Percentiles rank a stretch among this genome's conserved stretches.
These are phyloP conservation scores for Mimumesa dahlbomi DNA, from an alignment of 2,888 invertebrate species.

Conservation along the genomic window DNA sequence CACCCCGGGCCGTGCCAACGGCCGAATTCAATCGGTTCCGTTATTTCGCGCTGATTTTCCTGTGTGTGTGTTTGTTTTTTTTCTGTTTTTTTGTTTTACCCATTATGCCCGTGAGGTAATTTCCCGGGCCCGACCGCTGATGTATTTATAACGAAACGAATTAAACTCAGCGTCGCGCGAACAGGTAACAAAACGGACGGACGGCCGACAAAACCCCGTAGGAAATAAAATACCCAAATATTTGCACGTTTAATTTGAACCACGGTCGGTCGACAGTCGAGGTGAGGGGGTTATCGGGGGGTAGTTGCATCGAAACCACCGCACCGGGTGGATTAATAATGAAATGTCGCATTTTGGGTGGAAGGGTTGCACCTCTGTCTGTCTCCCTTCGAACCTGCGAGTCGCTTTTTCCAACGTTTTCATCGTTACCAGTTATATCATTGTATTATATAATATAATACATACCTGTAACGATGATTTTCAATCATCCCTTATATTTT, in stretches of 20 bases:
- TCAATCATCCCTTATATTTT: no score
- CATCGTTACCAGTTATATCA: no score
- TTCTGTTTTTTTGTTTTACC: conserved; percentile 52
- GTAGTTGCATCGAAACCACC: conserved; percentile 19
- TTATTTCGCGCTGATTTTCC: conserved; percentile 44
- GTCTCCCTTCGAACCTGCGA: no score
- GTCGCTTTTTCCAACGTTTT: no score
- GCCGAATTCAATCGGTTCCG: conserved; percentile 16
- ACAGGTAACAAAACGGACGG: conserved; percentile 61
- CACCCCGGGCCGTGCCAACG: conserved; percentile 21
- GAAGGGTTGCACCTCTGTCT: no score
- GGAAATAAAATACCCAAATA: conserved; percentile 67
- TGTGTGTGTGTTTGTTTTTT: no score
- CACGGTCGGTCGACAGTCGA: conserved; percentile 20
- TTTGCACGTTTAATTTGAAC: conserved; percentile 63
- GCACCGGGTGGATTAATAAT: conserved; percentile 65
- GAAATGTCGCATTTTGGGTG: conserved; percentile 68
- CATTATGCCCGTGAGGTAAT: conserved; percentile 55
- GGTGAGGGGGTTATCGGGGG: no score
- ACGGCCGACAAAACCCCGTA: conserved; percentile 36
- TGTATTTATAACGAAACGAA: conserved; percentile 65
- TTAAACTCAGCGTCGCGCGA: conserved; percentile 62
- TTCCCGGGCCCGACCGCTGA: conserved; percentile 50
- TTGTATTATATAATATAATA: no score
- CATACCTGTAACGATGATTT: no score